phyloP scores from a whole-genome alignment of 2,797 vertebrate genomes.

The Girardinus metallicus region DNA sequence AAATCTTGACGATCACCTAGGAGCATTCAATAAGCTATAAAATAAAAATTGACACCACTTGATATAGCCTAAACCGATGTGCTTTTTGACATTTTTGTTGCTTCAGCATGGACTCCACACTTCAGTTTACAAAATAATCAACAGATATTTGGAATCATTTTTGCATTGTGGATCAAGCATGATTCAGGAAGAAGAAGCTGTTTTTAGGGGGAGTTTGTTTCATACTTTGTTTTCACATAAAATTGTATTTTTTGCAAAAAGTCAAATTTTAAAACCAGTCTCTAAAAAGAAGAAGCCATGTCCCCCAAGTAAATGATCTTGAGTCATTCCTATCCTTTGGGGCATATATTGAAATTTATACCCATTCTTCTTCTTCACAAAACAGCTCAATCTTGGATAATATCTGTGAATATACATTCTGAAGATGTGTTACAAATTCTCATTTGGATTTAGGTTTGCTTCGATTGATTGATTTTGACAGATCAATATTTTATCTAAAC shows the following conservation, averaged over 20 bases:
- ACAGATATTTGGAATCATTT: neutral
- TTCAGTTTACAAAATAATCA: neutral
- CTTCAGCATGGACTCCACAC: neutral
- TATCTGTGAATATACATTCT: neutral
- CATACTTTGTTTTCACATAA: neutral
- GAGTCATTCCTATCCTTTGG: neutral
- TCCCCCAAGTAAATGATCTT: no score
- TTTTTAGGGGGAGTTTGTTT: neutral
- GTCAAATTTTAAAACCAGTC: slow-evolving; percentile 20
- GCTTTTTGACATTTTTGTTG: neutral
- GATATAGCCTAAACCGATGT: neutral
- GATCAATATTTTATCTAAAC: neutral
- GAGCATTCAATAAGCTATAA: neutral
- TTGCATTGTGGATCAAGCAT: neutral
- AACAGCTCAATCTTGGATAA: neutral
- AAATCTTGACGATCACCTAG: slow-evolving; percentile 16
- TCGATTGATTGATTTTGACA: neutral
- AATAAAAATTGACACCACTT: neutral
- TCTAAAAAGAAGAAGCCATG: neutral
- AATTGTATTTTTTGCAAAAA: neutral
- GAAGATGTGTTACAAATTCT: neutral
- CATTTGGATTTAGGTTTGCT: neutral
- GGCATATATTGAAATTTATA: neutral
- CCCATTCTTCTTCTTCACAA: neutral
- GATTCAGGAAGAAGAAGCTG: neutral